Conservation (phyloP, 1,140 invertebrate genomes). For the Temnothorax longispinosus region DNA sequence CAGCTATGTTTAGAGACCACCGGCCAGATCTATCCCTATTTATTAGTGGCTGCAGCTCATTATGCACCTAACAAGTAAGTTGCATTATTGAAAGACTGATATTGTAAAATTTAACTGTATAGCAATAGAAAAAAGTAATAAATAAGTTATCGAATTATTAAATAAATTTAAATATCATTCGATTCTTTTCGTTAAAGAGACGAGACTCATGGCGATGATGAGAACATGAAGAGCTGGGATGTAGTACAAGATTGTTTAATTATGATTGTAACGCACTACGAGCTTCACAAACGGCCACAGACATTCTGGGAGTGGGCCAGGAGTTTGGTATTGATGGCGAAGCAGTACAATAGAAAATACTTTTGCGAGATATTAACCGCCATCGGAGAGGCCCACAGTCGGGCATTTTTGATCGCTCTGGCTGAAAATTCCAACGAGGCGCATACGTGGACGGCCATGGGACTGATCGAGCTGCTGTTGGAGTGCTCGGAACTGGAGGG, state of each 20-base stretch:
- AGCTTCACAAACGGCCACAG: conserved; percentile 74
- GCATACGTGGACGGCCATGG: conserved; percentile 80
- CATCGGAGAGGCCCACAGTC: conserved; percentile 81
- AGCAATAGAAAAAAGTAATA: not conserved
- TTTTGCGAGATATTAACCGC: conserved; percentile 81
- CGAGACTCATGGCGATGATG: conserved; percentile 65
- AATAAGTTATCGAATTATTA: not conserved
- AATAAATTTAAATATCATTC: not conserved
- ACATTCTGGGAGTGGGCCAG: conserved; percentile 81
- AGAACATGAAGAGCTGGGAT: conserved; percentile 77
- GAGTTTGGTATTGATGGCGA: conserved; percentile 75
- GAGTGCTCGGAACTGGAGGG: conserved; percentile 88
- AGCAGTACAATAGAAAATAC: conserved; percentile 73
- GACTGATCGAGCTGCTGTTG: conserved; percentile 88
- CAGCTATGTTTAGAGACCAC: conserved; percentile 78
- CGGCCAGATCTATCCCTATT: conserved; percentile 78
- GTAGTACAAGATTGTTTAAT: conserved; percentile 80
- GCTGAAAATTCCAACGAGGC: conserved; percentile 81
- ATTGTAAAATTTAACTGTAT: conserved; percentile 3
- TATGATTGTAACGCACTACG: conserved; percentile 74
- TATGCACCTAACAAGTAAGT: conserved; percentile 79
- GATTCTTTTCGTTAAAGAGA: conserved; percentile 42
- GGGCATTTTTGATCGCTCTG: conserved; percentile 77
- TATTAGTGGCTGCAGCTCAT: conserved; percentile 79
- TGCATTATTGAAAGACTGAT: not conserved